These are phyloP conservation scores for Tautogolabrus adspersus DNA, from an alignment of 2,113 vertebrate species.

Conservation along the genomic window DNA sequence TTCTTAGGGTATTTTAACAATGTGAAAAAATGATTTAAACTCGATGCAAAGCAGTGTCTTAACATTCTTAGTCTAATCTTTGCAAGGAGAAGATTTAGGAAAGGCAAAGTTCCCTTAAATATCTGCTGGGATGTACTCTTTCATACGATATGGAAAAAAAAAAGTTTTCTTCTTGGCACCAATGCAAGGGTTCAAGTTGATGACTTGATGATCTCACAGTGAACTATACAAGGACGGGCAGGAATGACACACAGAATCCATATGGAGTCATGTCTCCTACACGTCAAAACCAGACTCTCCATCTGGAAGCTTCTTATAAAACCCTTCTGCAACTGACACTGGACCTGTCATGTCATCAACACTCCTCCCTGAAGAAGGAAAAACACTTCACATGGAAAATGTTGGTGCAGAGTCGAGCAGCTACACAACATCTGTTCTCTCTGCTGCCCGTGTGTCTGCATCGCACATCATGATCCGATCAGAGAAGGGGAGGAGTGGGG, in stretches of 20 bases:
- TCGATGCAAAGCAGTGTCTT: too few species aligned
- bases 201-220: constrained; percentile 46
- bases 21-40: too few species aligned
- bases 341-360: constrained; percentile 54
- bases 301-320: constrained; percentile 59
- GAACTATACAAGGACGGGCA: constrained; percentile 31
- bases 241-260: constrained; percentile 64
- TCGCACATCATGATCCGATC: constrained; percentile 36
- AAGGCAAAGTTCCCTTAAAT: not conserved
- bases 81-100: too few species aligned
- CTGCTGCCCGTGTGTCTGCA: constrained; percentile 5
- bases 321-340: constrained; percentile 27
- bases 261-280: constrained; percentile 60
- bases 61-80: too few species aligned
- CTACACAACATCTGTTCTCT: constrained; percentile 54
- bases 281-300: constrained; percentile 62
- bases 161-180: not conserved
- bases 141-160: not conserved
- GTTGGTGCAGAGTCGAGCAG: constrained; percentile 29
- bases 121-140: not conserved
- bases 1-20: too few species aligned
- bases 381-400: constrained; percentile 42
- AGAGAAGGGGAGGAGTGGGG: not conserved
- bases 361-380: constrained; percentile 28
- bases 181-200: not conserved